Percentiles rank a stretch among this genome's conserved stretches.
Evolutionary conservation across 2,888 invertebrate genomes (phyloP).

Genomic region (Synanthedon tipuliformis): DNA sequence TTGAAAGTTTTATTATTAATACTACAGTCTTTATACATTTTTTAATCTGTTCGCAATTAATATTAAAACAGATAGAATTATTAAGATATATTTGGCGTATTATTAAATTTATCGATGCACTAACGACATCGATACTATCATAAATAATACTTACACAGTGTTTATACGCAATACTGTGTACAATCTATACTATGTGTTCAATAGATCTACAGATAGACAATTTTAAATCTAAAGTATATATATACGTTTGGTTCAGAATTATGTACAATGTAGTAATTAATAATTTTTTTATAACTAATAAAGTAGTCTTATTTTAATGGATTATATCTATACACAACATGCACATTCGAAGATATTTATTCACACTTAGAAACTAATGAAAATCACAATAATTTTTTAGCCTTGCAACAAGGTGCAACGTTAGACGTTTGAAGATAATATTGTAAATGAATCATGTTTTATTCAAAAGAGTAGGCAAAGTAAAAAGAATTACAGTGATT

Average conservation of each 20-base stretch:
- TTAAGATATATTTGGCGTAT: slow-evolving; percentile 34
- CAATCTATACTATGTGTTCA: not conserved
- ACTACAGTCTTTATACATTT: slow-evolving; percentile 52
- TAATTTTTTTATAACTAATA: not conserved
- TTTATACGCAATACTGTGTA: not conserved
- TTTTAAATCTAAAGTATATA: too few species aligned
- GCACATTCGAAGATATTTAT: slow-evolving; percentile 9
- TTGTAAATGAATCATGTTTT: too few species aligned
- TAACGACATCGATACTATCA: slow-evolving; percentile 32
- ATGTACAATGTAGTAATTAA: too few species aligned
- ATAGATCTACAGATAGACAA: too few species aligned
- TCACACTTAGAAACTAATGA: slow-evolving; percentile 28
- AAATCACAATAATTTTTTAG: slow-evolving; percentile 37
- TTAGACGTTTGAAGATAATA: slow-evolving; percentile 7
- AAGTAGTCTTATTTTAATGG: not conserved
- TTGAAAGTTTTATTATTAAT: slow-evolving; percentile 55
- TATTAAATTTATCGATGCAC: slow-evolving; percentile 11
- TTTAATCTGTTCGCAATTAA: slow-evolving; percentile 38
- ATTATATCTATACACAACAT: not conserved
- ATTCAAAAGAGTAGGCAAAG: too few species aligned
- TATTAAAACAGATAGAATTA: slow-evolving; percentile 30
- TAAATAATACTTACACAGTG: slow-evolving; percentile 10
- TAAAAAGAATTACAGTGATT: too few species aligned
- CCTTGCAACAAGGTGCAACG: slow-evolving; percentile 3
- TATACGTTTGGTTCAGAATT: too few species aligned